Base-by-base conservation (phyloP, 2,888 invertebrate genomes). In the Platycnemis pennipes region DNA sequence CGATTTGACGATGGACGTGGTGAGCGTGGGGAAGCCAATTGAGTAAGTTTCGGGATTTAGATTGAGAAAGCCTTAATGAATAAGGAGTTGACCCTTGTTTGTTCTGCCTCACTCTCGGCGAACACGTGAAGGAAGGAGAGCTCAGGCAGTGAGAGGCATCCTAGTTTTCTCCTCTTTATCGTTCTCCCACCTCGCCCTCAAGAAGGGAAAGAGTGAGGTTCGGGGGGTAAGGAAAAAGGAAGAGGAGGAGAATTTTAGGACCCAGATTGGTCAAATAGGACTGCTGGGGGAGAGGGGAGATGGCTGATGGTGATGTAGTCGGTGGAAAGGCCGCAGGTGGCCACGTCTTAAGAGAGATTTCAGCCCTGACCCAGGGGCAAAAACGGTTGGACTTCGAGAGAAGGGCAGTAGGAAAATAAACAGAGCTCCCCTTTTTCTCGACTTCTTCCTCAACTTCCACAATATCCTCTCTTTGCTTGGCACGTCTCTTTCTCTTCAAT, bases 321-420 rank as follows among this genome's bases (percentile, higher is more conserved):
- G 42, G 22, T 22, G 42, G 86, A 2, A 42, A 26, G 42, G 86
- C 16, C 86, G 42, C 86, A 86, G 86, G 86, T 86, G 86, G 86
- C 42, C 22, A 26, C 86, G 42, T n/a, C n/a, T n/a, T 42, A 22
- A 44, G 42, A 86, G 86, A 86, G 86, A 86, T 86, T 86, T 86
- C 42, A 86, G 86, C 44, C 86, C 86, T 86, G 13, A 42, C 42
- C 86, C 86, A 37, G 44, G 19, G 86, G 86, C 42, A 37, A 86
- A 86, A 63, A 86, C 42, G 42, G 86, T 37, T 22, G 86, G 86
- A 42, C 16, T 86, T 86, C 11, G 42, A 13, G n/a, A 5, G 42
- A 26, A 42, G 42, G 86, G 86, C 16, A 44, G 86, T 86, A 7
- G 86, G 42, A 86, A 44, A 86, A 86, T 86, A 86, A 86, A 86